Base-by-base conservation (phyloP, 2,113 vertebrate genomes). In the Rana temporaria region DNA sequence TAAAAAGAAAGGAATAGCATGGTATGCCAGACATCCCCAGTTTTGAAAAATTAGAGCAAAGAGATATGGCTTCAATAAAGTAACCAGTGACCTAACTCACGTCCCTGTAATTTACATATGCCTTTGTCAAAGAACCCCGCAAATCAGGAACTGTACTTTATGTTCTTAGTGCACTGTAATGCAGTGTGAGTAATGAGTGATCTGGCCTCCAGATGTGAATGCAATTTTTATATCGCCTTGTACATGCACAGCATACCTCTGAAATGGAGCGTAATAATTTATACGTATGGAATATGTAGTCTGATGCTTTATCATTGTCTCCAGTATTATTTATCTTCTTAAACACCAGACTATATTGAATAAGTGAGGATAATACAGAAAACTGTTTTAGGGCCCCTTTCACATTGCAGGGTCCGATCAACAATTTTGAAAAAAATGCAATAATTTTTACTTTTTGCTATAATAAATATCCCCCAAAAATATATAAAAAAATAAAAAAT, bases 151-250 rank as follows among this genome's bases (percentile, higher is more conserved):
- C 69, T 86, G 68, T 85, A 64, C 86, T 62, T 48, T 80, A 30
- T 9, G 86, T 68, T 17, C 79, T 74, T 16, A 24, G 22, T 72
- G 74, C 19, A 71, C 76, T 71, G 48, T 20, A 34, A 62, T 73
- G 22, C 60, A 68, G 73, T 67, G 34, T 34, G 17, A 34, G 75
- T 8, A 22, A 48, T 69, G 22, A 68, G 18, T 76, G 65, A 71
- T 90, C 90, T 91, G 87, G 82, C 77, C 75, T 86, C 87, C 90
- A 90, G 87, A 91, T 90, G 90, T 87, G 82, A 38, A 88, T 81
- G 66, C 32, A 86, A 42, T 62, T 85, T 38, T 16, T 17, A n/a
- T 59, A 69, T 68, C 19, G 57, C 5, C 24, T 19, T 6, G 6
- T n/a, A 30, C 60, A 56, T 18, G 57, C 19, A 70, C 18, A 60